Evolutionary conservation across 2,113 vertebrate species (phyloP).

Genomic region (Dasyurus viverrinus): DNA sequence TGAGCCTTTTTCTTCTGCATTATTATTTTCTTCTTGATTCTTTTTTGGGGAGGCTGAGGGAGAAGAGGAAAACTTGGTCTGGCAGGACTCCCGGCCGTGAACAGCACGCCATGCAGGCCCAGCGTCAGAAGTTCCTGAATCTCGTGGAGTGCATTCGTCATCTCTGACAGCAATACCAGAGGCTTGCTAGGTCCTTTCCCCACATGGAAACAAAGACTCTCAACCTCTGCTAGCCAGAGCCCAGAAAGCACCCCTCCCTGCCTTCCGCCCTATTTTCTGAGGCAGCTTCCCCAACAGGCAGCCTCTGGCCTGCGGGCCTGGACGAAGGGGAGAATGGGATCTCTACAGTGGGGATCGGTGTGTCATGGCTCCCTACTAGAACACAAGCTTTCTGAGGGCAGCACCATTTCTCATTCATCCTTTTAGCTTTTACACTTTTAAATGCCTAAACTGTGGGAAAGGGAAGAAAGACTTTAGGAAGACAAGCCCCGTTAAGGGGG

Average conservation of each 20-base stretch:
- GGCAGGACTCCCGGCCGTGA: neutral
- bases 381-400: neutral
- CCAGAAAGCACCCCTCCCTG: neutral
- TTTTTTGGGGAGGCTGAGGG: neutral
- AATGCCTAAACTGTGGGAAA: neutral
- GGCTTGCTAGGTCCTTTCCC: neutral
- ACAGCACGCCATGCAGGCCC: neutral
- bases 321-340: neutral
- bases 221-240: neutral
- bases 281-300: neutral
- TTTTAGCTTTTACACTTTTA: neutral
- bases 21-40: conserved; percentile 27
- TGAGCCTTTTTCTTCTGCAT: conserved; percentile 8
- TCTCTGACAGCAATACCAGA: neutral
- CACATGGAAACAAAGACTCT: neutral
- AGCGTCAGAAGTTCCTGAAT: neutral
- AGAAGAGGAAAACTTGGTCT: neutral
- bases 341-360: neutral
- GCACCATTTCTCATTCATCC: neutral
- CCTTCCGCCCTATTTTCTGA: neutral
- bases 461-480: neutral
- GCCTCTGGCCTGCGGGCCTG: neutral
- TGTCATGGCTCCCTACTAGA: neutral
- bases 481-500: fast-evolving
- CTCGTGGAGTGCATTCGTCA: neutral